phyloP scores from a whole-genome alignment of 2,113 vertebrate species.

The Puntigrus tetrazona region DNA sequence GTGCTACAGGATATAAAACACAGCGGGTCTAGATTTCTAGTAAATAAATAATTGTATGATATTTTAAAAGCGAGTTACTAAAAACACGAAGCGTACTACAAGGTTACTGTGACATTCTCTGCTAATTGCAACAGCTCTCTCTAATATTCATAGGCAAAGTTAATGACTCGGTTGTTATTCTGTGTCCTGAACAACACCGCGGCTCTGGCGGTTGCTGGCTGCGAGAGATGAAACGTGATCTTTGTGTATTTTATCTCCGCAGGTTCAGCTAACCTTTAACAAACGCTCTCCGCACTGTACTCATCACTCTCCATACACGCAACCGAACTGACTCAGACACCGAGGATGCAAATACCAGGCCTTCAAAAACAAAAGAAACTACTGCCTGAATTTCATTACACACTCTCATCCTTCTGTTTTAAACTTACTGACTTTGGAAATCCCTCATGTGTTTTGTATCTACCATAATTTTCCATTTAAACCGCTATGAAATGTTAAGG shows the following conservation, averaged over 20 bases:
- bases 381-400: background rate
- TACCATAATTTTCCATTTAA: background rate
- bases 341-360: background rate
- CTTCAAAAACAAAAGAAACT: background rate
- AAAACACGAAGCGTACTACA: background rate
- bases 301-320: background rate
- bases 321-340: background rate
- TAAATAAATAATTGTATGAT: background rate
- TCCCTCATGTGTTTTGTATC: background rate
- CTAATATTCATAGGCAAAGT: background rate
- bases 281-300: background rate
- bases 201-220: conserved; percentile 20
- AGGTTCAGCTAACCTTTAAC: conserved; percentile 42
- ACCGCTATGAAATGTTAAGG: background rate
- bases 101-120: conserved; percentile 13
- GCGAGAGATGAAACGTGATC: conserved; percentile 50
- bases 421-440: background rate
- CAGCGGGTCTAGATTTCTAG: background rate
- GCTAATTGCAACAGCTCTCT: background rate
- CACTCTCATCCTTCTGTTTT: background rate
- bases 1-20: conserved; percentile 30
- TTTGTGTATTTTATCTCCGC: conserved; percentile 37
- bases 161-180: conserved; percentile 37
- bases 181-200: conserved; percentile 42
- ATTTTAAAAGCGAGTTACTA: background rate